Percentiles rank a stretch among this genome's conserved stretches.
These are phyloP conservation scores for Tenrec ecaudatus DNA, from an alignment of 2,113 vertebrate species.

Conservation along the genomic window DNA sequence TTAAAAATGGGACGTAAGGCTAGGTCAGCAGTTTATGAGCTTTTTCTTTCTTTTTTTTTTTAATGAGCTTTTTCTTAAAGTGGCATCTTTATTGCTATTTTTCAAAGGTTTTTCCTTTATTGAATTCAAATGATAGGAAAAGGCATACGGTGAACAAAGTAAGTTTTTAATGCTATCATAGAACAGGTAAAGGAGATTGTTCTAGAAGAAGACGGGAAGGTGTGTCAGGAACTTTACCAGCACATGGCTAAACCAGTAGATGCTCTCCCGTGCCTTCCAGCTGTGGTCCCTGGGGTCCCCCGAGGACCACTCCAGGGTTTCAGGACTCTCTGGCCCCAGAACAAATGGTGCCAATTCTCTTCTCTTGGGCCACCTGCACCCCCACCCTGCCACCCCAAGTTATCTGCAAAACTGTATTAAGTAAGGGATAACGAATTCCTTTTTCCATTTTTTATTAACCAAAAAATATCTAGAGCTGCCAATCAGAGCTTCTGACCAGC, in stretches of 20 bases:
- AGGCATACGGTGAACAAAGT: not conserved
- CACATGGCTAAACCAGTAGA: not conserved
- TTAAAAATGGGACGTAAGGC: not conserved
- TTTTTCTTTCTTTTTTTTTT: no score
- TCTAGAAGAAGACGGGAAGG: not conserved
- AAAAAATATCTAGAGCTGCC: conserved; percentile 56
- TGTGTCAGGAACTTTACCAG: not conserved
- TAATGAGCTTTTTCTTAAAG: not conserved
- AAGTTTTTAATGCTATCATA: not conserved
- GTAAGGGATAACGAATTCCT: conserved; percentile 59
- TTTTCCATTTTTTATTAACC: conserved; percentile 60
- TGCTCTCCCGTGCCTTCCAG: not conserved
- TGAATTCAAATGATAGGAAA: not conserved
- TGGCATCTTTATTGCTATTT: not conserved
- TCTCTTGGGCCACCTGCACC: not conserved
- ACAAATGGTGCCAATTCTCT: conserved; percentile 44
- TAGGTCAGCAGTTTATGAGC: not conserved
- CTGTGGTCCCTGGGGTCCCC: not conserved
- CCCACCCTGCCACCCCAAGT: not conserved
- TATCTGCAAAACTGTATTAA: conserved; percentile 14
- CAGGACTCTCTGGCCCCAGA: conserved; percentile 8
- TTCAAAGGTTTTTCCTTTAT: not conserved
- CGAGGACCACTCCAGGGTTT: not conserved
- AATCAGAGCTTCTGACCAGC: conserved; percentile 69
- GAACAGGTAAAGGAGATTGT: not conserved